A percentile compares a stretch with the other conserved stretches of the same genome.
Evolutionary conservation across 2,797 vertebrate species (phyloP).

Genomic region (Schizothorax lantsangensis): DNA sequence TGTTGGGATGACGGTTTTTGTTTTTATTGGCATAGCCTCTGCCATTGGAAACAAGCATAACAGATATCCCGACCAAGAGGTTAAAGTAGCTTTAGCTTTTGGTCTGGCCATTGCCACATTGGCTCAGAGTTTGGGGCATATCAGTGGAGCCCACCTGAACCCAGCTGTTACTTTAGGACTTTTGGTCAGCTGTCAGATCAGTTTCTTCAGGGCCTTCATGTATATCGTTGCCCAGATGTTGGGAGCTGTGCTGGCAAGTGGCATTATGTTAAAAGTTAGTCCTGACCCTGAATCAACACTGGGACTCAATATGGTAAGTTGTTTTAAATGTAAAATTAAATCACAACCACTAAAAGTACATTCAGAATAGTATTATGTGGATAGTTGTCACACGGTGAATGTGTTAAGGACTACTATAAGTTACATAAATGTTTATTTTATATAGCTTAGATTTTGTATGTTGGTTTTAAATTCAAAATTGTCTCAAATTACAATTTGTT

Average conservation of each 20-base stretch:
- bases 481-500: neutral
- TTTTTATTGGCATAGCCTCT: conserved; percentile 82
- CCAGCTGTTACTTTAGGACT: conserved; percentile 83
- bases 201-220: conserved; percentile 78
- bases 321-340: neutral
- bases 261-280: conserved; percentile 80
- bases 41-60: conserved; percentile 75
- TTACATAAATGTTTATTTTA: neutral
- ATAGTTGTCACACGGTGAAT: neutral
- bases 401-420: neutral
- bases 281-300: conserved; percentile 73
- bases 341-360: neutral
- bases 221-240: conserved; percentile 84
- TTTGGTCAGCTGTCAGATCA: conserved; percentile 85
- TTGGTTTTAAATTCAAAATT: neutral
- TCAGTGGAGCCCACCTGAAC: conserved; percentile 86
- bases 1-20: conserved; percentile 83
- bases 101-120: conserved; percentile 83
- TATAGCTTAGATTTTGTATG: neutral
- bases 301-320: conserved; percentile 67
- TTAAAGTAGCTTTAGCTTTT: conserved; percentile 86
- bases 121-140: conserved; percentile 84
- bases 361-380: neutral
- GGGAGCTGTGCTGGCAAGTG: conserved; percentile 81
- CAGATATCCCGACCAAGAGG: conserved; percentile 73